Conservation (phyloP, 2,888 invertebrate species). For the Dynastes tityus region DNA sequence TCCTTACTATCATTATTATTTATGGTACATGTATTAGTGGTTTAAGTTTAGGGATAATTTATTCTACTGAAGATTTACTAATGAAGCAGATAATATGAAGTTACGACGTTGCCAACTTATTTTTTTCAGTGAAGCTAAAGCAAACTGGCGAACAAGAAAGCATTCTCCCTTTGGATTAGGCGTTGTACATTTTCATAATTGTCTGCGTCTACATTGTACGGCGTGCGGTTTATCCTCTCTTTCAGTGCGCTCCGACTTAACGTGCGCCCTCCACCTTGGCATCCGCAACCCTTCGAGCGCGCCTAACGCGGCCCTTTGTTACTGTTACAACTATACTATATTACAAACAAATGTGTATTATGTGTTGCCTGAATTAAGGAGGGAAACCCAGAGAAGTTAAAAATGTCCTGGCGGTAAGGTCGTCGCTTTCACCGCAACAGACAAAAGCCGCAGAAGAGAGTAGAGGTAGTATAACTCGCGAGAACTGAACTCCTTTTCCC, state of each 20-base stretch:
- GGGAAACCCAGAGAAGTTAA: conserved; percentile 10
- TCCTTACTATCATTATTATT: too few species aligned
- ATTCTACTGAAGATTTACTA: too few species aligned
- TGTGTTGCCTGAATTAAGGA: conserved; percentile 51
- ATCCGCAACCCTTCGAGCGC: conserved; percentile 21
- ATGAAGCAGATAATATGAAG: background rate
- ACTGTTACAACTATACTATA: conserved; percentile 42
- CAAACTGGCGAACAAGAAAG: conserved; percentile 14
- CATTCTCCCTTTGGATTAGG: conserved; percentile 10
- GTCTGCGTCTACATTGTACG: conserved; percentile 6
- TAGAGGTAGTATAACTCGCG: conserved; percentile 26
- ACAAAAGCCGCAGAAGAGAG: conserved; percentile 60
- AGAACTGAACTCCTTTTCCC: conserved; percentile 19
- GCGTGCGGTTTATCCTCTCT: conserved; percentile 26
- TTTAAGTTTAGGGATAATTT: too few species aligned
- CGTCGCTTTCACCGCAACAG: conserved; percentile 33
- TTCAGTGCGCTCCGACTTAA: background rate
- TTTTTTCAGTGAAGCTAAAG: background rate
- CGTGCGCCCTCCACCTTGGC: background rate
- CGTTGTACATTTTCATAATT: conserved; percentile 32
- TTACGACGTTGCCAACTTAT: background rate
- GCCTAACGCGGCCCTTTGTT: conserved; percentile 19
- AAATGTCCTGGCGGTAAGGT: conserved; percentile 36
- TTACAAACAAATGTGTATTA: conserved; percentile 48
- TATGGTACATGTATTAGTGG: too few species aligned